A percentile compares a stretch with the other conserved stretches of the same genome.
phyloP scores from a whole-genome alignment of 2,797 vertebrate genomes.

The Nannoperca obscura region DNA sequence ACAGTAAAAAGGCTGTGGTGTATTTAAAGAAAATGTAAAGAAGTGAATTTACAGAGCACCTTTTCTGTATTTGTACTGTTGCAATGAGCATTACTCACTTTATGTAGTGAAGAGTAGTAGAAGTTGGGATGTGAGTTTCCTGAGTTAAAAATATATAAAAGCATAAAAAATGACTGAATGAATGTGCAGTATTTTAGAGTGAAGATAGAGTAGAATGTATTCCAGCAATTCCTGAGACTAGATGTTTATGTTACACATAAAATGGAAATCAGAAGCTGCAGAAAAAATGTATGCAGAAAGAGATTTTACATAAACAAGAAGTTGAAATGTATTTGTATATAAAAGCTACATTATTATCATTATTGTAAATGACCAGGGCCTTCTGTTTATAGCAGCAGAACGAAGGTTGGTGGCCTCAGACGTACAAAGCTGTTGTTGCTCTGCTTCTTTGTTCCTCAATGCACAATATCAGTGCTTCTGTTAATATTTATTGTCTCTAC shows the following conservation, averaged over 20 bases:
- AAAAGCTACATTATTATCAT: slow-evolving; percentile 3
- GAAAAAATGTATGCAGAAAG: slow-evolving; percentile 5
- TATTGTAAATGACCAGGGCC: neutral
- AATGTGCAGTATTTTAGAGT: slow-evolving; percentile 43
- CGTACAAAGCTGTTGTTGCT: slow-evolving; percentile 44
- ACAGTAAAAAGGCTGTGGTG: neutral
- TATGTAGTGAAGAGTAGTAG: slow-evolving; percentile 9
- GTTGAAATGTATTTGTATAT: slow-evolving; percentile 4
- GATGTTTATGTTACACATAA: slow-evolving; percentile 70
- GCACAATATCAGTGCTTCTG: slow-evolving; percentile 46
- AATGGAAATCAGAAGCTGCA: slow-evolving; percentile 38
- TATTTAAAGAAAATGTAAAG: neutral
- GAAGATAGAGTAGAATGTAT: slow-evolving; percentile 24
- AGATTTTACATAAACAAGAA: slow-evolving; percentile 20
- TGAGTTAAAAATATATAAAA: neutral
- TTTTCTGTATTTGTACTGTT: slow-evolving; percentile 22
- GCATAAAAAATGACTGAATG: slow-evolving; percentile 14
- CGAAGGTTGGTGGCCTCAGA: slow-evolving; percentile 21
- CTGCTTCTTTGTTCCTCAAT: slow-evolving; percentile 26
- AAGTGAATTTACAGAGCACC: neutral
- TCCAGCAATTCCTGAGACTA: slow-evolving; percentile 52
- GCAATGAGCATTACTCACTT: slow-evolving; percentile 22
- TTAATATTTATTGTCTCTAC: slow-evolving; percentile 77
- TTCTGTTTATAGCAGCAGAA: slow-evolving; percentile 40
- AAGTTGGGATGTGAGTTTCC: neutral